Evolutionary conservation across 2,113 vertebrate species (phyloP).

Genomic region (Sitta europaea): DNA sequence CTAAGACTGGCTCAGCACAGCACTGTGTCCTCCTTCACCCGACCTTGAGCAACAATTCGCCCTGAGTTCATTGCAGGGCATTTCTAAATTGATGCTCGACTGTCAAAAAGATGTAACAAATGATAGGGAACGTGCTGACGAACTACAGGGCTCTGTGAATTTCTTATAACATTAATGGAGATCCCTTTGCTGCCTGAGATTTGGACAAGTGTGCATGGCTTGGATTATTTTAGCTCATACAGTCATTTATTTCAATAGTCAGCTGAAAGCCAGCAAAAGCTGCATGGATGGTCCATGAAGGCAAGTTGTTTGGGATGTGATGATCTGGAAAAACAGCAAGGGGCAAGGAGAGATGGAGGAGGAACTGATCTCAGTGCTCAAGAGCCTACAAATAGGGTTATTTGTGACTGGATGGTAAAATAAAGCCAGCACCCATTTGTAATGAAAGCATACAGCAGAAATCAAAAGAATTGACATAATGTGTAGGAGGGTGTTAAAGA

Average conservation of each 20-base stretch:
- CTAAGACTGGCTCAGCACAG: not conserved
- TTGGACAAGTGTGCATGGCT: not conserved
- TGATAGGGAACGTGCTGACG: conserved; percentile 1
- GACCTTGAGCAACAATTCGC: not conserved
- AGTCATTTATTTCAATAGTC: not conserved
- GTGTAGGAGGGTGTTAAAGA: not conserved
- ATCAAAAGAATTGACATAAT: not conserved
- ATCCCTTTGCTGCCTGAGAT: not conserved
- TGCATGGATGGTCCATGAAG: not conserved
- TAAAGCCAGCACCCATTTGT: not conserved
- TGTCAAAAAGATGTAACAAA: conserved; percentile 51
- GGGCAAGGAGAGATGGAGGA: not conserved
- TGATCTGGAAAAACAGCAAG: not conserved
- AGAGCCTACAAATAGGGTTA: not conserved
- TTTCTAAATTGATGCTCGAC: conserved; percentile 1
- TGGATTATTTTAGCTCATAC: not conserved
- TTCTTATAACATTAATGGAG: not conserved
- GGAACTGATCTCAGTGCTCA: not conserved
- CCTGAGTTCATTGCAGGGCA: not conserved
- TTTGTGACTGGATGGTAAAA: not conserved
- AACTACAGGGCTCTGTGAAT: not conserved
- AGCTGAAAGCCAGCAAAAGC: not conserved
- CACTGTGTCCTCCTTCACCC: not conserved
- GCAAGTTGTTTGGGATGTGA: not conserved
- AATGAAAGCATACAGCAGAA: not conserved